phyloP scores from a whole-genome alignment of 2,797 vertebrate species.

The Pseudomugil gertrudae region DNA sequence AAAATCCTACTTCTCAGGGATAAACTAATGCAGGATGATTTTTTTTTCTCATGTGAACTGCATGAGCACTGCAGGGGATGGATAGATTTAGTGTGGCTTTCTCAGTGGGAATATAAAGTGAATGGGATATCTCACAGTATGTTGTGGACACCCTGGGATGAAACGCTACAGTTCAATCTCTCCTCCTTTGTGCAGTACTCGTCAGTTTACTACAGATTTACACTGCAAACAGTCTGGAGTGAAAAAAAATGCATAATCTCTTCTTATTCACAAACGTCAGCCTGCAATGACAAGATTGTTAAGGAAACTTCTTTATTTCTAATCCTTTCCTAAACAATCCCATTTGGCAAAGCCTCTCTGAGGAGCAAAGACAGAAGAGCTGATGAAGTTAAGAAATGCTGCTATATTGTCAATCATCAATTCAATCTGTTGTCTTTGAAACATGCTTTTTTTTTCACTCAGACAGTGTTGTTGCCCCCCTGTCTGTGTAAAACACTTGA shows the following conservation, averaged over 20 bases:
- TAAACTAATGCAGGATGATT: conserved; percentile 62
- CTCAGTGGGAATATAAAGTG: conserved; percentile 56
- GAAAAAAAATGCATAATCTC: conserved; percentile 37
- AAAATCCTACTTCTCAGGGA: conserved; percentile 32
- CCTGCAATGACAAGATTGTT: conserved; percentile 45
- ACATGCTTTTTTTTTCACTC: conserved; percentile 37
- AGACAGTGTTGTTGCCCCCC: conserved; percentile 49
- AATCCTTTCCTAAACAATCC: conserved; percentile 64
- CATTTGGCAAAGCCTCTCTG: conserved; percentile 30
- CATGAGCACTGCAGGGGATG: conserved; percentile 49
- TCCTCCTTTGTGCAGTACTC: conserved; percentile 47
- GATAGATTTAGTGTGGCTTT: conserved; percentile 57
- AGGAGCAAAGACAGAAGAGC: conserved; percentile 54
- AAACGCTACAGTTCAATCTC: conserved; percentile 62
- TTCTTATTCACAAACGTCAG: conserved; percentile 50
- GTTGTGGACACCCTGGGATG: conserved; percentile 54
- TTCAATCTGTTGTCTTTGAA: conserved; percentile 36
- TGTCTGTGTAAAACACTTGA: conserved; percentile 69
- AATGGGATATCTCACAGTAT: conserved; percentile 60
- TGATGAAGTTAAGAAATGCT: conserved; percentile 52
- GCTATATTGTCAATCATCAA: conserved; percentile 31
- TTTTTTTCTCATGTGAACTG: conserved; percentile 52
- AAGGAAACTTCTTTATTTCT: conserved; percentile 56
- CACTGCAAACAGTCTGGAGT: conserved; percentile 49
- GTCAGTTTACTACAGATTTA: conserved; percentile 57